Evolutionary conservation across 2,113 vertebrate genomes (phyloP), one percentile per base, ranked within the genome.

Genomic region (Syrrhaptes paradoxus): DNA sequence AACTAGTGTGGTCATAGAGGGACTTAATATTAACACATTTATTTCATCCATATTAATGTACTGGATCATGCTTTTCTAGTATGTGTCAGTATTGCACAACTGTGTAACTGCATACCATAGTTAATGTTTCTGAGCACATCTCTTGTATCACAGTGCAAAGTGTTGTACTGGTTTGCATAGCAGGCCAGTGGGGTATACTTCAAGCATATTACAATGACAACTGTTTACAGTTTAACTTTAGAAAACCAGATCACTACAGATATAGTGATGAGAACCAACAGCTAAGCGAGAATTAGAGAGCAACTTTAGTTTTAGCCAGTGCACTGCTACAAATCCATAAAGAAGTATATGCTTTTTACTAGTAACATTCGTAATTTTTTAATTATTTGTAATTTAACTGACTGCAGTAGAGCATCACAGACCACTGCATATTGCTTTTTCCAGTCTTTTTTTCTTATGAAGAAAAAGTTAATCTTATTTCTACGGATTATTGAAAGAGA

Each of bases 241-340:
- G 41, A 87, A 83, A 87, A 51, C 4, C 14, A 75, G 49, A 55
- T 80, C 31, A 20, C 22, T 54, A 58, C 15, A 88, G 45, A 63
- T 32, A 48, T 0, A 59, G 45, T 0, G 1, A 65, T 5, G 4
- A 41, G 45, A 74, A 46, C 9, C 43, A 52, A 46, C 45, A 63
- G 34, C 28, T 21, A 34, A 17, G 38, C 34, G 66, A 67, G 21
- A 59, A 51, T 13, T 51, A 21, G 36, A 66, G 17, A 46, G 38
- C 18, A 81, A 36, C 48, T 89, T 74, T 57, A 58, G 10, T 16
- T 90, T 71, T 57, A 63, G 32, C n/a, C 25, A 67, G 20, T 54
- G 52, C 34, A 58, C n/a, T n/a, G 52, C n/a, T 48, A 74, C 13
- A 41, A 68, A 67, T 34, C 25, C 17, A 32, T 34, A 46, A 41